Percentiles rank a stretch among this genome's conserved stretches.
phyloP scores from a whole-genome alignment of 92 coral and sea anemone genomes.

The Anthopleura xanthogrammica region DNA sequence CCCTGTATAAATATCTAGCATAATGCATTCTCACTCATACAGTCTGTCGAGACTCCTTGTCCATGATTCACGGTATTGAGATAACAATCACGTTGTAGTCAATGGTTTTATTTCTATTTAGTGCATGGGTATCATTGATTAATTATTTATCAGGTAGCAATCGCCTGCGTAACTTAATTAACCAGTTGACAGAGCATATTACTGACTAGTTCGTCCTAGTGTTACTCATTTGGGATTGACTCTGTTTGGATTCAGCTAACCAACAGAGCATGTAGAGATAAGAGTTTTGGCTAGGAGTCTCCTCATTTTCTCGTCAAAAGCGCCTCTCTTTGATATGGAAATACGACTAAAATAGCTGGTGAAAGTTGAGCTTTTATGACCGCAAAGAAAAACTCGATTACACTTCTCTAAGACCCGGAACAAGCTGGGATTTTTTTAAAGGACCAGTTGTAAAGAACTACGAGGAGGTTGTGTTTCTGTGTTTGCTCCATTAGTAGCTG shows the following conservation, averaged over 20 bases:
- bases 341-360: slow-evolving; percentile 7
- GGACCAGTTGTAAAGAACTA: not conserved
- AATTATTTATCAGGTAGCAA: slow-evolving; percentile 31
- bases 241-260: slow-evolving; percentile 23
- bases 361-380: slow-evolving; percentile 1
- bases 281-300: not conserved
- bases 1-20: not conserved
- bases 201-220: not conserved
- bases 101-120: not conserved
- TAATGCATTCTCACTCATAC: not conserved
- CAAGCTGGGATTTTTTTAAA: not conserved
- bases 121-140: not conserved
- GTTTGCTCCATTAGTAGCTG: slow-evolving; percentile 18
- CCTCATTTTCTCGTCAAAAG: slow-evolving; percentile 2
- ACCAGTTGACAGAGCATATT: not conserved
- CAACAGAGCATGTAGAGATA: slow-evolving; percentile 27
- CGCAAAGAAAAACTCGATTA: not conserved
- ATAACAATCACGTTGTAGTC: not conserved
- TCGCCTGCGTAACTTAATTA: slow-evolving; percentile 19
- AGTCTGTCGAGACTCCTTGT: not conserved
- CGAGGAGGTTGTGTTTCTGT: not conserved
- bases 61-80: not conserved
- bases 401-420: slow-evolving; percentile 9
- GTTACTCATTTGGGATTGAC: slow-evolving; percentile 12
- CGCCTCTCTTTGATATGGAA: slow-evolving; percentile 42